These are phyloP conservation scores for Thecophora atra DNA, from an alignment of 2,888 invertebrate species.

Conservation along the genomic window DNA sequence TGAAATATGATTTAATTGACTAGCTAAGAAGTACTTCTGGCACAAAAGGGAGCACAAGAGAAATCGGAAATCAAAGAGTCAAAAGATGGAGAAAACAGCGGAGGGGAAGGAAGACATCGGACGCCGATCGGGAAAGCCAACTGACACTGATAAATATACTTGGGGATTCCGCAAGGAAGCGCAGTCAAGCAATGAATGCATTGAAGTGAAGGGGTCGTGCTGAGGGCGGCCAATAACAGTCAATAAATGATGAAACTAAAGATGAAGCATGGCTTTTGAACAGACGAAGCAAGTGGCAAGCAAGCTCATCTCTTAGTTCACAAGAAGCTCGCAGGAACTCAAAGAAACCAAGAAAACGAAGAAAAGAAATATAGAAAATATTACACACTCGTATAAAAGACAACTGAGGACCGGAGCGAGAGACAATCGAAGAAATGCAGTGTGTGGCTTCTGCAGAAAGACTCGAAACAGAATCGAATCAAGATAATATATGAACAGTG, in stretches of 20 bases:
- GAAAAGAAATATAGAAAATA: not conserved
- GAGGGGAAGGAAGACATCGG: not conserved
- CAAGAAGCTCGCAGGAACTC: not conserved
- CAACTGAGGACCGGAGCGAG: not conserved
- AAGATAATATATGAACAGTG: conserved; percentile 3
- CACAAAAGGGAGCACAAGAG: conserved; percentile 21
- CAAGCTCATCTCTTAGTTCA: not conserved
- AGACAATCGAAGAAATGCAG: not conserved
- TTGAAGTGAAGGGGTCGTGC: conserved; percentile 2
- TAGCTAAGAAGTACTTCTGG: conserved; percentile 35
- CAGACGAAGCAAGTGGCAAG: not conserved
- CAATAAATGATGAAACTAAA: conserved; percentile 28
- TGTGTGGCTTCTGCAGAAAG: not conserved
- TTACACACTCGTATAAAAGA: too few species aligned
- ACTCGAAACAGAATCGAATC: conserved; percentile 8
- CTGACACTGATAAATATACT: conserved; percentile 42
- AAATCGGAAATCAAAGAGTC: not conserved
- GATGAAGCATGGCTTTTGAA: not conserved
- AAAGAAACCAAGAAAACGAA: not conserved
- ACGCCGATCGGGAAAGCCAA: conserved; percentile 19
- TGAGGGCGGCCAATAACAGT: conserved; percentile 31
- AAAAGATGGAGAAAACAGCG: not conserved
- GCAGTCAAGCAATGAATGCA: not conserved
- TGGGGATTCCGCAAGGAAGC: not conserved
- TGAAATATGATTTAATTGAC: conserved; percentile 50